Base-by-base conservation (phyloP, 2,113 vertebrate species). In the Myrmecobius fasciatus region DNA sequence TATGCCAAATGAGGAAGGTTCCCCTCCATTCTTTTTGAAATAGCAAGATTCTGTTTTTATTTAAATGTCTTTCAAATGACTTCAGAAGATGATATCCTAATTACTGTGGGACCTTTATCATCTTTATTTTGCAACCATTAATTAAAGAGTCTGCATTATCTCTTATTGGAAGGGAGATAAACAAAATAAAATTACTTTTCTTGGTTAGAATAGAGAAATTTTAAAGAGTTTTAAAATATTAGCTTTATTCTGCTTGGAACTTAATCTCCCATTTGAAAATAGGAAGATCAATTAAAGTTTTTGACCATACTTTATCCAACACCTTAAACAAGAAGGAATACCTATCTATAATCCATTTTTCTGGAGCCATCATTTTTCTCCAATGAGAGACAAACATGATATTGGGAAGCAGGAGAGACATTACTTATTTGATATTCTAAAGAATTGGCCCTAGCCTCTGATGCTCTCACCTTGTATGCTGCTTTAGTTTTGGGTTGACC, bases 241-340 rank as follows among this genome's bases (percentile, higher is more conserved):
- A 94, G 83, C 90, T 93, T 94, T 93, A n/a, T 96, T 94, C 89
- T 94, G 53, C 47, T 89, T 93, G 53, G 89, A 60, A 91, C 91
- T 67, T 96, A 25, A 3, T 88, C 88, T 95, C 67, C 67, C 92
- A 43, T 22, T 88, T 90, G 24, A 47, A 92, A 67, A 28, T 28
- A 92, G 31, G 92, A 51, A 67, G 43, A 91, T 95, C 60, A 89
- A 83, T 83, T 43, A 43, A 83, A 83, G 20, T 43, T 83, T 83
- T 83, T 83, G 36, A 43, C 17, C n/a, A 83, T 43, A 83, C 67
- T 83, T 43, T 83, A 24, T 83, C 67, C 7, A 83, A 31, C 11
- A 96, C 25, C 8, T 89, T 43, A 60, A 91, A 94, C 20, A 93
- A 12, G 75, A 60, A 90, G 92, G 95, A 94, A 91, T 0, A n/a